These are phyloP conservation scores for Lepisosteus osseus DNA, from an alignment of 2,113 vertebrate genomes.

Conservation along the genomic window DNA sequence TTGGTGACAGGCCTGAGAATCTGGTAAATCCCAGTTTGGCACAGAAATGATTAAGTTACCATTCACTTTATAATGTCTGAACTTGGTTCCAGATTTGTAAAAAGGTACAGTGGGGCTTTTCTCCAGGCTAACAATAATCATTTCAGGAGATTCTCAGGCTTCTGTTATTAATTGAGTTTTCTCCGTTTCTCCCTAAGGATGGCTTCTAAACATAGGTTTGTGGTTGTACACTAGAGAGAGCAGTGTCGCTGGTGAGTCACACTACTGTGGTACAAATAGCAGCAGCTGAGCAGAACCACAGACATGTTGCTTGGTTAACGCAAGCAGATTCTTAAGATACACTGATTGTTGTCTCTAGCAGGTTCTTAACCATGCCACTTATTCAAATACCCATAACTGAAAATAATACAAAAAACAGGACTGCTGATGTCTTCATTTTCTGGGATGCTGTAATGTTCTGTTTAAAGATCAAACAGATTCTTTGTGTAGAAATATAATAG, in stretches of 20 bases:
- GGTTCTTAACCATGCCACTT: background rate
- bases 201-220: slow-evolving; percentile 54
- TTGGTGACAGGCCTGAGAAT: background rate
- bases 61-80: background rate
- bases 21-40: slow-evolving; percentile 7
- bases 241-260: slow-evolving; percentile 51
- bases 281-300: slow-evolving; percentile 22
- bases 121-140: slow-evolving; percentile 52
- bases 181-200: slow-evolving; percentile 49
- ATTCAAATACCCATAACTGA: slow-evolving; percentile 2
- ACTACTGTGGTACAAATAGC: slow-evolving; percentile 32
- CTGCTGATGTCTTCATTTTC: slow-evolving; percentile 1
- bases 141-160: slow-evolving; percentile 36
- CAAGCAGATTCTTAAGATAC: background rate
- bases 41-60: slow-evolving; percentile 3
- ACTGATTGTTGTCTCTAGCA: background rate
- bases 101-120: slow-evolving; percentile 24
- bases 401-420: background rate
- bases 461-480: background rate
- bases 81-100: too few relatives aligned
- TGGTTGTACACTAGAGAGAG: slow-evolving; percentile 30
- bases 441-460: background rate
- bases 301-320: slow-evolving; percentile 16
- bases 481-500: background rate
- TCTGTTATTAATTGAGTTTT: slow-evolving; percentile 60